Evolutionary conservation across 37 sponge, comb jelly and placozoan species (phyloP), one percentile per base, ranked within the genome.

Genomic region (Oscarella lobularis): DNA sequence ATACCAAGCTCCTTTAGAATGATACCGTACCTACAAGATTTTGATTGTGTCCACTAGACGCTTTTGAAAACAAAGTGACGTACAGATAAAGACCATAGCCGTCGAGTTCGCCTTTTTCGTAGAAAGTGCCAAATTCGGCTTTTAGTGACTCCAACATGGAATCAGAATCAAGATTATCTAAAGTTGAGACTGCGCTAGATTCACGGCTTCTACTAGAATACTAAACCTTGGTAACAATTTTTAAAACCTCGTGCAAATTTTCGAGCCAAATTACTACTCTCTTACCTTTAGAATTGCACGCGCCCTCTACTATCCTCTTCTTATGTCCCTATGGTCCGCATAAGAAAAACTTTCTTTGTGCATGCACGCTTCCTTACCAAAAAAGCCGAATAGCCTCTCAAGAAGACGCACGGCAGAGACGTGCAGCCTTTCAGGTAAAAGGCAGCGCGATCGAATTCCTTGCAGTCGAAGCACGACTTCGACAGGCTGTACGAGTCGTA

Each of bases 1-100:
- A 41, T n/a, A 6, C 35, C 39, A 74, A 85, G 73, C 41, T 92
- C 86, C 67, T 80, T 79, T 54, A 79, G 39, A 0, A 92, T 73
- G 33, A 92, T 66, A 1, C 92, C 92, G 81, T 82, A 88, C 39
- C 92, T 92, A 72, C 0, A 67, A 32, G 41, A 20, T 20, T 48
- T 20, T 27, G 20, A 48, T 48, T 27, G 60, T 48, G 20, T 27
- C 20, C 20, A 20, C 9, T 20, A 48, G 20, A 27, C 9, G 20
- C 60, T 27, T 48, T 20, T 27, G 60, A 27, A 20, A 27, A 27
- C 20, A 27, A 9, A 48, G 20, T 48, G 20, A 20, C 60, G 9
- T 48, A 48, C 60, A 48, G 60, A 20, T 48, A 48, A 48, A 48
- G 60, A 20, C 60, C 20, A 20, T 48, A 48, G 60, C 60, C 60